phyloP scores from a whole-genome alignment of 2,888 invertebrate genomes.

The Latrodectus elegans region DNA sequence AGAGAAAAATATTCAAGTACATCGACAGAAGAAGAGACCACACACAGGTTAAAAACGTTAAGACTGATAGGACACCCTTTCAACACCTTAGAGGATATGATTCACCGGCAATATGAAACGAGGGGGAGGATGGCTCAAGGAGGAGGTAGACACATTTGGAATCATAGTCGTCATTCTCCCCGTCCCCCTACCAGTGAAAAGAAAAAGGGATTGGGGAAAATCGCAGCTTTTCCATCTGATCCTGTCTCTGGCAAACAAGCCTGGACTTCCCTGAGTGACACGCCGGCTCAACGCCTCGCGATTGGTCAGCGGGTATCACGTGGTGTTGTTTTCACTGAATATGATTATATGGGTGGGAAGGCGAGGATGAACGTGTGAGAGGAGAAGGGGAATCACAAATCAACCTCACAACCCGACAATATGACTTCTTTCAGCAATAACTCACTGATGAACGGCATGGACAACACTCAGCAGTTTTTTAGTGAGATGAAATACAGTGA shows the following conservation, averaged over 20 bases:
- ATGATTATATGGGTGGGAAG: conserved; percentile 56
- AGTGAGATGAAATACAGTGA: conserved; percentile 8
- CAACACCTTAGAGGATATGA: conserved; percentile 60
- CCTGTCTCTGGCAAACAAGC: conserved; percentile 67
- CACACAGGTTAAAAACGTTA: conserved; percentile 48
- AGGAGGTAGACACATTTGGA: conserved; percentile 36
- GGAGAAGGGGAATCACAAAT: conserved; percentile 64
- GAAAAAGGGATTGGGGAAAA: conserved; percentile 59
- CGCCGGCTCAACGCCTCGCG: conserved; percentile 56
- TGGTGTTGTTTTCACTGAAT: conserved; percentile 69
- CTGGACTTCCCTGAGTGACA: conserved; percentile 68
- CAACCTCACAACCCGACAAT: conserved; percentile 58
- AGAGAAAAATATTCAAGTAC: conserved; percentile 28
- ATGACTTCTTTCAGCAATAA: conserved; percentile 66
- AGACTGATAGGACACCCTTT: conserved; percentile 63
- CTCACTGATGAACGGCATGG: conserved; percentile 39
- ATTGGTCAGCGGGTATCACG: conserved; percentile 62
- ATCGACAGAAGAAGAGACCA: conserved; percentile 31
- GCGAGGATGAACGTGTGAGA: conserved; percentile 52
- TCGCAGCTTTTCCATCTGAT: conserved; percentile 64
- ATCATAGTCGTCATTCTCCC: conserved; percentile 25
- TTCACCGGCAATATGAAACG: conserved; percentile 52
- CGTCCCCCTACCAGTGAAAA: conserved; percentile 24
- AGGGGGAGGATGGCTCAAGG: conserved; percentile 30
- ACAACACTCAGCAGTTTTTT: conserved; percentile 29